A percentile compares a stretch with the other conserved stretches of the same genome.
Conservation (phyloP, 2,113 vertebrate species). For the Festucalex cinctus region DNA sequence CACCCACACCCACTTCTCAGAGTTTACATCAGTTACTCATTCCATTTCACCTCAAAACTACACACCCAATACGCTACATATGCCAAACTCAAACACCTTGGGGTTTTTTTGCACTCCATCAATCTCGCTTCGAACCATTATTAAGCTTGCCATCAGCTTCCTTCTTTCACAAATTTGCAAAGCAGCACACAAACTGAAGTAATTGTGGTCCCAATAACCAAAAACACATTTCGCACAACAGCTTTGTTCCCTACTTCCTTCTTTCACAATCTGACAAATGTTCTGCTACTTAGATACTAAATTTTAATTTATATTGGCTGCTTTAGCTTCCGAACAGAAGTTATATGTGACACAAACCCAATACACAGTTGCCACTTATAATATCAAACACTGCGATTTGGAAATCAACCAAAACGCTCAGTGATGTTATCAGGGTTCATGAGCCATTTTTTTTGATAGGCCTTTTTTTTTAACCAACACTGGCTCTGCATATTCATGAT, state of each 20-base stretch:
- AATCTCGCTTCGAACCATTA: constrained; percentile 39
- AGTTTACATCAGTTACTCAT: constrained; percentile 72
- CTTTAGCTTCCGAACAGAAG: too few relatives aligned
- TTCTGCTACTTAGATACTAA: constrained; percentile 55
- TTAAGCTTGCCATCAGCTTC: constrained; percentile 42
- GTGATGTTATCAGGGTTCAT: too few relatives aligned
- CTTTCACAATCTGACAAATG: constrained; percentile 58
- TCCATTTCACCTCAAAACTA: constrained; percentile 63
- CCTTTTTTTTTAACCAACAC: too few relatives aligned
- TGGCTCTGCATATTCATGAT: too few relatives aligned
- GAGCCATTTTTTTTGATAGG: too few relatives aligned
- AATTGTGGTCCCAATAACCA: constrained; percentile 65
- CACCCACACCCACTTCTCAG: constrained; percentile 54
- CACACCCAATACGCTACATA: constrained; percentile 55
- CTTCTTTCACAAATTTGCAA: constrained; percentile 61
- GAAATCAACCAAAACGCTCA: too few relatives aligned
- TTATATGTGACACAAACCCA: too few relatives aligned
- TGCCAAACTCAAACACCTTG: constrained; percentile 62
- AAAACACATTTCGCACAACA: constrained; percentile 71
- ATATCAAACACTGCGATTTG: too few relatives aligned
- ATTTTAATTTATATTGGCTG: background rate
- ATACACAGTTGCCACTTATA: too few relatives aligned
- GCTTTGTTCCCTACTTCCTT: constrained; percentile 38
- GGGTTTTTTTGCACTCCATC: constrained; percentile 56
- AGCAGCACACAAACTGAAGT: constrained; percentile 60